Conservation (phyloP, 2,797 vertebrate genomes). For the Clarias pachynema region DNA sequence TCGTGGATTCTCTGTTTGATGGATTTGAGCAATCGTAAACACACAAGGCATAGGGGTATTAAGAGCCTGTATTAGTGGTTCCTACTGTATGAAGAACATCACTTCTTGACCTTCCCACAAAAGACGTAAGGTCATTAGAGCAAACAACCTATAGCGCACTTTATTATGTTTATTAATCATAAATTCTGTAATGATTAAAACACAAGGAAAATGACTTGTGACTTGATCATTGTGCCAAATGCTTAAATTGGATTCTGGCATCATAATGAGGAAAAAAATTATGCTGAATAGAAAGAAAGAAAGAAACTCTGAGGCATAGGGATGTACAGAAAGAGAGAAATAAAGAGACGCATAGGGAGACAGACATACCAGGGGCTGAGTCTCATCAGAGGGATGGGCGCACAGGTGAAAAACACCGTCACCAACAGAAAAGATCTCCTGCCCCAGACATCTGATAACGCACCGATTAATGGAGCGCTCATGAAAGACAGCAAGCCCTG, state of each 20-base stretch:
- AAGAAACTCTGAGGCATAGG: background rate
- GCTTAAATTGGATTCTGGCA: background rate
- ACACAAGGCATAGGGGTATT: too few relatives aligned
- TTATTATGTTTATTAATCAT: background rate
- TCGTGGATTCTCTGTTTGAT: too few relatives aligned
- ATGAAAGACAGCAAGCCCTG: slow-evolving; percentile 87
- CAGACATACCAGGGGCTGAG: slow-evolving; percentile 83
- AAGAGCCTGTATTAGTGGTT: too few relatives aligned
- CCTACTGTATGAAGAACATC: too few relatives aligned
- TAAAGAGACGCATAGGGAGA: background rate
- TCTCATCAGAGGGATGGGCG: slow-evolving; percentile 85
- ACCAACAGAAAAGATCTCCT: slow-evolving; percentile 83
- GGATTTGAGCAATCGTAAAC: too few relatives aligned
- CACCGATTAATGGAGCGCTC: slow-evolving; percentile 85
- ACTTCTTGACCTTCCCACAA: too few relatives aligned
- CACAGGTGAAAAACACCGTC: slow-evolving; percentile 87
- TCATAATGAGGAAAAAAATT: background rate
- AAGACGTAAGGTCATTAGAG: too few relatives aligned
- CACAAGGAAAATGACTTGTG: background rate
- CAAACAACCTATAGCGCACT: too few relatives aligned
- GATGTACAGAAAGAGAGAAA: background rate
- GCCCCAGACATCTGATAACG: slow-evolving; percentile 85
- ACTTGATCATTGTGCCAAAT: background rate
- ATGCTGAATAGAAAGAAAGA: background rate
- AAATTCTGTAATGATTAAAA: background rate